These are phyloP conservation scores for Remorina albescens DNA, from an alignment of 2,797 vertebrate species.

Conservation along the genomic window DNA sequence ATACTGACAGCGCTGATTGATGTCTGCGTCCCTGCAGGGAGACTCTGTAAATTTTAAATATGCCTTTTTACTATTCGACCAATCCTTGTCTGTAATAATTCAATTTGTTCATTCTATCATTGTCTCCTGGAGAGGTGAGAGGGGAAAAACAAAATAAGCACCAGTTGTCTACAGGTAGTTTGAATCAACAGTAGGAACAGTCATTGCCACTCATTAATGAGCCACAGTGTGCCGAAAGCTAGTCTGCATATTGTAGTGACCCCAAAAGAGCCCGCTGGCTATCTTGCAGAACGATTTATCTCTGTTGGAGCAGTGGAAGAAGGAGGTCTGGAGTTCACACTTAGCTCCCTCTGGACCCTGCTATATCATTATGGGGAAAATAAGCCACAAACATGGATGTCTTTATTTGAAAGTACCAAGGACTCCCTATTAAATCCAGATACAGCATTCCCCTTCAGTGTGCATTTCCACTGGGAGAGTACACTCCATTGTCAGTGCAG, in stretches of 20 bases:
- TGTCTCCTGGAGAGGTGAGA: neutral
- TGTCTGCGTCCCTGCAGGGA: no score
- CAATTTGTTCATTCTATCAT: neutral
- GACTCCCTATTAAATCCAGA: constrained; percentile 45
- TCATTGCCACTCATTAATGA: constrained; percentile 53
- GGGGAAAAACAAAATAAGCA: neutral
- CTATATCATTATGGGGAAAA: constrained; percentile 55
- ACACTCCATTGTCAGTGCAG: neutral
- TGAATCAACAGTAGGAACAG: constrained; percentile 35
- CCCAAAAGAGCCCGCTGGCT: constrained; percentile 45
- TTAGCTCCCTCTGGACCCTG: constrained; percentile 33
- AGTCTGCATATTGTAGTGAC: constrained; percentile 45
- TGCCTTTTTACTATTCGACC: neutral
- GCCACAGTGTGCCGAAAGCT: constrained; percentile 25
- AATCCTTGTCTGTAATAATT: neutral
- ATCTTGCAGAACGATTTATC: constrained; percentile 55
- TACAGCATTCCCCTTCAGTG: constrained; percentile 9
- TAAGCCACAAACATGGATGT: constrained; percentile 44
- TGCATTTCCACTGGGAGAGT: constrained; percentile 25
- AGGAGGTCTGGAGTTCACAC: constrained; percentile 41
- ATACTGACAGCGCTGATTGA: no score
- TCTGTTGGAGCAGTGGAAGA: constrained; percentile 33
- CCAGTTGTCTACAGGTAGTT: constrained; percentile 26
- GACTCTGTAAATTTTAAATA: neutral
- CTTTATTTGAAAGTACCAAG: constrained; percentile 45